phyloP scores from a whole-genome alignment of 2,797 vertebrate genomes.

The Rhynchonycteris naso region DNA sequence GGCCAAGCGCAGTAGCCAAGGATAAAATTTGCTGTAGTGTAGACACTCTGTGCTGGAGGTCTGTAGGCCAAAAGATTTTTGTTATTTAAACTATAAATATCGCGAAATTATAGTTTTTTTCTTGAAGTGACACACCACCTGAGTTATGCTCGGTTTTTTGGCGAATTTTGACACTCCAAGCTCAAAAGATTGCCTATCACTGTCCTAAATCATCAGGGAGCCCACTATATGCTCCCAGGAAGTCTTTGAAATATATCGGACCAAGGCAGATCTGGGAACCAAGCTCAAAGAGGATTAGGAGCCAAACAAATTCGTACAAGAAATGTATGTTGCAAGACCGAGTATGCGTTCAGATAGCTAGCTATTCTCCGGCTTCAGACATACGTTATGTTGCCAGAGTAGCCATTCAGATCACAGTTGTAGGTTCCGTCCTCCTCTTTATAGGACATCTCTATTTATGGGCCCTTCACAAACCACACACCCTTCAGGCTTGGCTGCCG shows the following conservation, averaged over 20 bases:
- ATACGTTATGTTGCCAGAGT: not conserved
- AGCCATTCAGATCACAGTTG: not conserved
- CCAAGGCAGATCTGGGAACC: not conserved
- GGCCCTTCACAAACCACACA: slow-evolving; percentile 6
- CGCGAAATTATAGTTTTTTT: too few species aligned
- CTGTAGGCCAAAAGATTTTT: too few species aligned
- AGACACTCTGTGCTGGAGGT: too few species aligned
- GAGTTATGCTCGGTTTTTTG: too few species aligned
- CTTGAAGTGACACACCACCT: too few species aligned
- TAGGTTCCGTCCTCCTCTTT: slow-evolving; percentile 22
- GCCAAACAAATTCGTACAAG: not conserved
- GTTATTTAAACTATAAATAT: too few species aligned
- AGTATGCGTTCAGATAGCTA: not conserved
- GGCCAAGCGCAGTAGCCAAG: too few species aligned
- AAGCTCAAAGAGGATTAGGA: not conserved
- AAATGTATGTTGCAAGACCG: not conserved
- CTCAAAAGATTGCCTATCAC: too few species aligned
- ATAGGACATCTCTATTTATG: not conserved
- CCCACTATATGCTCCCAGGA: not conserved
- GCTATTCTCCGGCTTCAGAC: not conserved
- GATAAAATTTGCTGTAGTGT: too few species aligned
- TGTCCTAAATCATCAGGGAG: not conserved
- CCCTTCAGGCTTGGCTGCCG: not conserved
- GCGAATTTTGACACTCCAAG: too few species aligned
- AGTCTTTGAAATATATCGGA: not conserved